Percentiles rank a stretch among this genome's conserved stretches.
Evolutionary conservation across 2,797 vertebrate species (phyloP).

Genomic region (Enteromius paludinosus): DNA sequence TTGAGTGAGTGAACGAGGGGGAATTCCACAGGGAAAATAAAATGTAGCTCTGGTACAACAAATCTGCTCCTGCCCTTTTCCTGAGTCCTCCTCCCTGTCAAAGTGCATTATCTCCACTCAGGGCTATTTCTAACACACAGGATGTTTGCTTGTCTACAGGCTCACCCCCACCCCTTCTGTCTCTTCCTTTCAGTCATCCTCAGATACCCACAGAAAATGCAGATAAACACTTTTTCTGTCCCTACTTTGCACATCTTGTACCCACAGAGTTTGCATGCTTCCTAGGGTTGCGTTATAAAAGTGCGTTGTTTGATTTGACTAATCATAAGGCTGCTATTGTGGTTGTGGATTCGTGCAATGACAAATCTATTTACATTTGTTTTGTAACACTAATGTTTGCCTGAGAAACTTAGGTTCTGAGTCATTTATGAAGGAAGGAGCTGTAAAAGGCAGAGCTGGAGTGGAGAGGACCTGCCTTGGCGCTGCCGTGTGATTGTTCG

Average conservation of each 20-base stretch:
- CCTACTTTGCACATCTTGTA: background rate
- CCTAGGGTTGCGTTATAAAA: background rate
- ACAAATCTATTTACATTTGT: background rate
- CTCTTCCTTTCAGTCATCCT: constrained; percentile 18
- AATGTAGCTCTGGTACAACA: constrained; percentile 6
- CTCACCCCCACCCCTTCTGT: constrained; percentile 16
- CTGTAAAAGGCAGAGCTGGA: too few species aligned
- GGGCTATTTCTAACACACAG: constrained; percentile 43
- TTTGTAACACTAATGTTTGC: background rate
- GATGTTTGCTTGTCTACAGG: constrained; percentile 31
- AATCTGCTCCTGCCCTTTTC: constrained; percentile 28
- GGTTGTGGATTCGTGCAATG: background rate
- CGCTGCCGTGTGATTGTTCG: too few species aligned
- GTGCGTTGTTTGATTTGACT: background rate
- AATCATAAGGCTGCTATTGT: background rate
- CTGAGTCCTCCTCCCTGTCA: constrained; percentile 42
- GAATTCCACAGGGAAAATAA: background rate
- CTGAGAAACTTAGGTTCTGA: background rate
- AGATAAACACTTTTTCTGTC: background rate
- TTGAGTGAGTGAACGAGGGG: background rate
- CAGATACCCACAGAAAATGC: constrained; percentile 14
- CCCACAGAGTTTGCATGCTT: background rate
- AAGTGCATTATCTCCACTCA: constrained; percentile 42
- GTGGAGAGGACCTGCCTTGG: too few species aligned
- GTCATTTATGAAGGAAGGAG: background rate